Base-by-base conservation (phyloP, 2,113 vertebrate genomes). In the Muntiacus muntjak region DNA sequence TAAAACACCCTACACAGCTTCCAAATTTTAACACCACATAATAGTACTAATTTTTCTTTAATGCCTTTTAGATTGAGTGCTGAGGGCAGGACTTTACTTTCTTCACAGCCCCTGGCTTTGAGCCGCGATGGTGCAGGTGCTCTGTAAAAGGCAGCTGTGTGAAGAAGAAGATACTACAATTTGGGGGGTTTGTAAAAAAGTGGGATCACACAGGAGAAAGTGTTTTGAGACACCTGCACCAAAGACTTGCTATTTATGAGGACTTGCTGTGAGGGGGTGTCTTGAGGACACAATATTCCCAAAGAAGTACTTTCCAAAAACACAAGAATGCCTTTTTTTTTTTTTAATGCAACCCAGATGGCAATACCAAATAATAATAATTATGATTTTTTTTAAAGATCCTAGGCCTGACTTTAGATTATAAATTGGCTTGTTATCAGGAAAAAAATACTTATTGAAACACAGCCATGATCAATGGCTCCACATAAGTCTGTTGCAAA, bases 371-470 rank as follows among this genome's bases (percentile, higher is more conserved):
- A 95, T 96, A 97, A 92, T 95, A 95, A 93, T 84, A 92, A 89
- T 96, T 62, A 96, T 76, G 40, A 87, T 91, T 45, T 90, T 88
- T 94, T 78, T 47, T 79, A 57, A 67, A 62, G 54, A 96, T 25
- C 30, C 25, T 36, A 91, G 71, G 71, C 60, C 54, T 97, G 95
- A 93, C 52, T 87, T 96, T 94, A 89, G 83, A 89, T 98, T 97
- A 97, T 94, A 95, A 97, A 98, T 96, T 81, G 91, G 88, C 89
- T 97, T 33, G 95, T 95, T 96, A 97, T 94, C 91, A 95, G 76
- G 85, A 87, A 97, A 95, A 95, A 95, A 88, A 94, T 82, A 97
- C 81, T 94, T 97, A 92, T 93, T 97, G 94, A 95, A 97, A 95
- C 62, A 74, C 50, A 96, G 86, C 45, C n/a, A 36, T 93, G 89